phyloP scores from a whole-genome alignment of 2,797 vertebrate species.

The Acipenser transmontanus region DNA sequence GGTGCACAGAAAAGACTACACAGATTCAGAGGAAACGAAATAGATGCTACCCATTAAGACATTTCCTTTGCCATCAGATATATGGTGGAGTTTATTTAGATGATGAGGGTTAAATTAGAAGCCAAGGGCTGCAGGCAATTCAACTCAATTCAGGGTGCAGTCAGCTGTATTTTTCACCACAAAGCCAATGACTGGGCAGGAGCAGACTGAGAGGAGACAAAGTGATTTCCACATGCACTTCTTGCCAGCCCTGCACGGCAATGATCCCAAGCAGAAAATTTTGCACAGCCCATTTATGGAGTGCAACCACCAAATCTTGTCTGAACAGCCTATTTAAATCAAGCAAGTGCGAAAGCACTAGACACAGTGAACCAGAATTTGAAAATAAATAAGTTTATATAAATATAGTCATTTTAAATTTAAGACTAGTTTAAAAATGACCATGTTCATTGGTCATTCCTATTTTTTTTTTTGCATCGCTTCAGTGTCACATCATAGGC shows the following conservation, averaged over 20 bases:
- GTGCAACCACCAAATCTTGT: background rate
- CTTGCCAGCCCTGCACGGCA: background rate
- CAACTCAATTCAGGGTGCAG: slow-evolving; percentile 12
- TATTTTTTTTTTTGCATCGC: no score
- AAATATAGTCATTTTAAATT: no score
- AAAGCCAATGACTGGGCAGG: background rate
- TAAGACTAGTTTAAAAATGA: no score
- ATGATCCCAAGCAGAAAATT: background rate
- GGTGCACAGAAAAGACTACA: background rate
- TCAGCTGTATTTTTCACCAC: slow-evolving; percentile 20
- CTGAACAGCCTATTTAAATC: no score
- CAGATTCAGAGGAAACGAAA: background rate
- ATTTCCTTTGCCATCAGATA: background rate
- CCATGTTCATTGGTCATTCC: no score
- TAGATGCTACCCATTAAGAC: background rate
- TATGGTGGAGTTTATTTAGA: slow-evolving; percentile 23
- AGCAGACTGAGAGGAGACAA: background rate
- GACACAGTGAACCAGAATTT: no score
- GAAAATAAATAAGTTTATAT: no score
- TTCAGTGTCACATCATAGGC: no score
- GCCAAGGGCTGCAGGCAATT: slow-evolving; percentile 10
- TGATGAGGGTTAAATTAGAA: slow-evolving; percentile 28
- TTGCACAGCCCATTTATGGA: background rate
- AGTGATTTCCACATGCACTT: background rate
- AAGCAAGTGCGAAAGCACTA: no score